phyloP scores from a whole-genome alignment of 1,140 invertebrate species.

The Bombus vancouverensis region DNA sequence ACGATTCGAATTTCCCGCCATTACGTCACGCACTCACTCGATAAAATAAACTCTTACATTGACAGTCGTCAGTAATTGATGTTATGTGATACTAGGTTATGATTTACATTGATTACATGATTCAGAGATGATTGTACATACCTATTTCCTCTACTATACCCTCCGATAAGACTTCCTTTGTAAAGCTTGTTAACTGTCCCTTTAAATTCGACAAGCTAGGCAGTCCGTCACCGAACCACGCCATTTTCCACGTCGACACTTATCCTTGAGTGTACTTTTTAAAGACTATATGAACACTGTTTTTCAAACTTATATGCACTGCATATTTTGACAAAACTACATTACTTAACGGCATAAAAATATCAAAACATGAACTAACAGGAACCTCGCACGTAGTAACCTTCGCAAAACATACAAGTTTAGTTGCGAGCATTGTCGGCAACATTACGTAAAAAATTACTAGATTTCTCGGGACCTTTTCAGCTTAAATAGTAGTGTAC shows the following conservation, averaged over 20 bases:
- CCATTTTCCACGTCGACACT: conserved; percentile 85
- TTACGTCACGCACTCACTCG: conserved; percentile 49
- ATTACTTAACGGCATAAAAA: conserved; percentile 35
- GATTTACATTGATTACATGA: not conserved
- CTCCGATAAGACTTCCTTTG: conserved; percentile 88
- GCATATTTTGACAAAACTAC: conserved; percentile 40
- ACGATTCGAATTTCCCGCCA: conserved; percentile 50
- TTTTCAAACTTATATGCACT: conserved; percentile 52
- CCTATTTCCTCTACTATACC: conserved; percentile 83
- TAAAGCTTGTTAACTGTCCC: conserved; percentile 89
- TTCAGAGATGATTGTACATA: conserved; percentile 66
- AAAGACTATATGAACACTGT: conserved; percentile 17
- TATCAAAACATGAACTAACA: conserved; percentile 59
- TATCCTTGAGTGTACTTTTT: conserved; percentile 23
- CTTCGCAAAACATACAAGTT: conserved; percentile 54
- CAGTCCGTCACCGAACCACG: conserved; percentile 89
- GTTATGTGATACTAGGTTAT: not conserved
- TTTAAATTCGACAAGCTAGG: conserved; percentile 88
- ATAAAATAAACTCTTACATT: conserved; percentile 78
- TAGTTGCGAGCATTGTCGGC: conserved; percentile 42
- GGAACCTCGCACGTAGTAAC: conserved; percentile 58
- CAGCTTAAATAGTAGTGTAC: not conserved
- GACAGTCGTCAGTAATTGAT: conserved; percentile 74
- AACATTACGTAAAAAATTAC: conserved; percentile 40
- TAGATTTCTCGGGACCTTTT: not conserved